Conservation (phyloP, 2,797 vertebrate species). For the Toxotes lorentzi region DNA sequence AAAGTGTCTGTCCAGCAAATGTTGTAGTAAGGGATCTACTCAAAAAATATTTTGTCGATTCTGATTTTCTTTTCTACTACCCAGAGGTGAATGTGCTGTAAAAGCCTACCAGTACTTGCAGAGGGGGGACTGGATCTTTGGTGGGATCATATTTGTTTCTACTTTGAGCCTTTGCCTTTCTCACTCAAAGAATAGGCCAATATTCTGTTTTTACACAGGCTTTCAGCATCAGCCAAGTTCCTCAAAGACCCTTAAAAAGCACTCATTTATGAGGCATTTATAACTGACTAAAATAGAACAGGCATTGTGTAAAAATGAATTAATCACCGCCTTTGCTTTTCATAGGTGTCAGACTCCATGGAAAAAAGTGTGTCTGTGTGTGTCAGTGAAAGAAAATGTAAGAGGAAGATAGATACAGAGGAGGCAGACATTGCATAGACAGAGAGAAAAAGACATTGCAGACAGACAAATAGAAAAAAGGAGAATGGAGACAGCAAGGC, state of each 20-base stretch:
- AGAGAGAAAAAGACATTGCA: slow-evolving; percentile 23
- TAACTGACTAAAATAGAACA: not conserved
- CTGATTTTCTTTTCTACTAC: not conserved
- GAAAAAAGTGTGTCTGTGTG: not conserved
- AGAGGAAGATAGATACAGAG: slow-evolving; percentile 9
- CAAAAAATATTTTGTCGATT: not conserved
- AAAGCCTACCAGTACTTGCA: not conserved
- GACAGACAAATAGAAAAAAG: slow-evolving; percentile 54
- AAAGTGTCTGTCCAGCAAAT: slow-evolving; percentile 6
- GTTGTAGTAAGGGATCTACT: not conserved
- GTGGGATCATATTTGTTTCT: not conserved
- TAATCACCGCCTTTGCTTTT: not conserved
- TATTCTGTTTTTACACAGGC: not conserved
- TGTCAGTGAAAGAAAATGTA: slow-evolving; percentile 29
- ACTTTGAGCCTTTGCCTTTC: slow-evolving; percentile 2
- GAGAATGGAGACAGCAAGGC: slow-evolving; percentile 68
- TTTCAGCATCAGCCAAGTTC: not conserved
- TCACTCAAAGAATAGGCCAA: not conserved
- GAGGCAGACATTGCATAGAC: slow-evolving; percentile 29
- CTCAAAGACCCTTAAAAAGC: not conserved
- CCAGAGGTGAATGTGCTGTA: not conserved
- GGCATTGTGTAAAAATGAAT: not conserved
- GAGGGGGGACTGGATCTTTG: not conserved
- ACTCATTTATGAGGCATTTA: not conserved
- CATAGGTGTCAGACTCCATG: not conserved